These are phyloP conservation scores for Aelia acuminata DNA, from an alignment of 2,888 invertebrate species.

Conservation along the genomic window DNA sequence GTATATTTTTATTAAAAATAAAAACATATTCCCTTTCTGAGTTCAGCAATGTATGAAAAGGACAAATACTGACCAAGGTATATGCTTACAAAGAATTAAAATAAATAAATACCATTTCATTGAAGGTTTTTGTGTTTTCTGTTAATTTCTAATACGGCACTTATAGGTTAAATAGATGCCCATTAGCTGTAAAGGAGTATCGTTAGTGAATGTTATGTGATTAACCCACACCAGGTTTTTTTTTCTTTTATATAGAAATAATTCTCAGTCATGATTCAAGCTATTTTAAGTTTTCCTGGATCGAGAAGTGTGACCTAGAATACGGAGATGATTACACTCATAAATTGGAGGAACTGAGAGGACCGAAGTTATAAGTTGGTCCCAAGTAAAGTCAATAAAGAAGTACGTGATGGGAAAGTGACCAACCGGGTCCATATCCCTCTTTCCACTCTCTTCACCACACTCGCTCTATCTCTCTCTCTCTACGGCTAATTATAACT, in stretches of 20 bases:
- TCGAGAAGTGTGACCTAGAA: neutral
- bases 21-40: too few species aligned
- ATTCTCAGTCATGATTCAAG: neutral
- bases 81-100: too few species aligned
- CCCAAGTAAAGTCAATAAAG: constrained; percentile 35
- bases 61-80: too few species aligned
- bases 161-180: too few species aligned
- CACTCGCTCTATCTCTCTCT: neutral
- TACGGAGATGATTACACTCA: neutral
- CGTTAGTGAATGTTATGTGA: too few species aligned
- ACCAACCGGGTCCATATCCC: constrained; percentile 20
- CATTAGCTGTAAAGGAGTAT: too few species aligned
- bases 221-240: too few species aligned
- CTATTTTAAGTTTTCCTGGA: neutral
- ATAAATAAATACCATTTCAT: too few species aligned
- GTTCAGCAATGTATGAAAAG: too few species aligned
- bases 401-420: constrained; percentile 50
- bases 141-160: too few species aligned
- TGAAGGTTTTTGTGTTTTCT: too few species aligned
- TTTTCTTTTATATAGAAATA: neutral
- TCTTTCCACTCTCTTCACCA: neutral
- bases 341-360: constrained; percentile 30
- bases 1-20: too few species aligned
- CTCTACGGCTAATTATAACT: neutral
- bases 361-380: constrained; percentile 5